phyloP scores from a whole-genome alignment of 2,113 vertebrate species.

The Hemibagrus wyckioides region DNA sequence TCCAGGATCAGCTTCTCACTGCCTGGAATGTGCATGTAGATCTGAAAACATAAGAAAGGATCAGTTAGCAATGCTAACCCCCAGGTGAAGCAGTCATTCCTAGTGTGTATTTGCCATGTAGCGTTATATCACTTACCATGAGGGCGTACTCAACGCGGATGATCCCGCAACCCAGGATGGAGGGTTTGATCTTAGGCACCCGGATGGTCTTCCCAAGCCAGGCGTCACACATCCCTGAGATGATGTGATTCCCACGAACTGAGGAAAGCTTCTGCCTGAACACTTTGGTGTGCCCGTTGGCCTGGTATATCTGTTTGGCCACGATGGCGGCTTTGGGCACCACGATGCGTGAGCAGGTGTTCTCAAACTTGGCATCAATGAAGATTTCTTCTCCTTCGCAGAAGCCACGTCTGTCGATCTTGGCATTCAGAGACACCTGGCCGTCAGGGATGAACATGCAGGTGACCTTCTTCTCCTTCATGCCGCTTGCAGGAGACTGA shows the following conservation, averaged over 20 bases:
- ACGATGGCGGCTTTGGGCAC: conserved; percentile 95
- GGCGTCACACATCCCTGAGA: conserved; percentile 88
- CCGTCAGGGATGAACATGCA: conserved; percentile 85
- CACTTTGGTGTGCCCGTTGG: conserved; percentile 83
- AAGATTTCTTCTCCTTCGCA: conserved; percentile 94
- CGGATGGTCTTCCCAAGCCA: conserved; percentile 92
- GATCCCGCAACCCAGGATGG: conserved; percentile 90
- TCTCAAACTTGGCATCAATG: conserved; percentile 95
- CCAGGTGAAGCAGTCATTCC: background rate
- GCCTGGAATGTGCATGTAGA: conserved; percentile 94
- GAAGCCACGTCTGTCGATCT: conserved; percentile 90
- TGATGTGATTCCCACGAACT: conserved; percentile 91
- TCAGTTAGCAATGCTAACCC: background rate
- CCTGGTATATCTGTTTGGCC: conserved; percentile 90
- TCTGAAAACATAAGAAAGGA: conserved; percentile 65
- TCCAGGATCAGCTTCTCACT: conserved; percentile 93
- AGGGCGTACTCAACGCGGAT: conserved; percentile 93
- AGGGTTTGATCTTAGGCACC: conserved; percentile 89
- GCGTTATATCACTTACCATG: conserved; percentile 76
- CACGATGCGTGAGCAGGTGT: conserved; percentile 95
- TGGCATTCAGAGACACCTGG: conserved; percentile 81
- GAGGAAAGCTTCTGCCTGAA: conserved; percentile 86
- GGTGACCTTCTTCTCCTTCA: conserved; percentile 93
- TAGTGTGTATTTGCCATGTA: background rate
- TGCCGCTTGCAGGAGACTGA: conserved; percentile 86